Percentiles rank a stretch among this genome's conserved stretches.
Evolutionary conservation across 2,888 invertebrate species (phyloP).

Genomic region (Keiferia lycopersicella): DNA sequence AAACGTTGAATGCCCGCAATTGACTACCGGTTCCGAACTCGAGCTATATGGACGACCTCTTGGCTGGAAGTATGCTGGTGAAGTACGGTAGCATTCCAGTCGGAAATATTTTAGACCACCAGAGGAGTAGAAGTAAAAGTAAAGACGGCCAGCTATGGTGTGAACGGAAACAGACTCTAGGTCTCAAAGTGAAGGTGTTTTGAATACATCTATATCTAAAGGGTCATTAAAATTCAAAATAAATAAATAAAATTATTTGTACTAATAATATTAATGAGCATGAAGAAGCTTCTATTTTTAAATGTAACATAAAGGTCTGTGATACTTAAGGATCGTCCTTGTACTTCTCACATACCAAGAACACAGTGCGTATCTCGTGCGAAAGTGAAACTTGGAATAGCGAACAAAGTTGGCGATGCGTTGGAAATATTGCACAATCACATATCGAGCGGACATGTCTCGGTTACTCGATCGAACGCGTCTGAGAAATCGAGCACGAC

Average conservation of each 20-base stretch:
- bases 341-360: not conserved
- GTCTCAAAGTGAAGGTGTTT: not conserved
- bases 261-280: too few relatives aligned
- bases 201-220: not conserved
- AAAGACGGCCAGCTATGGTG: conserved; percentile 16
- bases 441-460: conserved; percentile 48
- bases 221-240: too few relatives aligned
- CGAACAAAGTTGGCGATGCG: conserved; percentile 52
- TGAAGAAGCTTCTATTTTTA: too few relatives aligned
- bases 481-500: conserved; percentile 20
- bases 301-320: too few relatives aligned
- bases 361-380: conserved; percentile 56
- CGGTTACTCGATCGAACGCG: conserved; percentile 44
- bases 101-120: conserved; percentile 10
- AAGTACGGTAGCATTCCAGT: conserved; percentile 16
- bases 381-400: conserved; percentile 74
- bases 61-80: conserved; percentile 31
- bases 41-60: conserved; percentile 38
- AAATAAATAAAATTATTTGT: too few relatives aligned
- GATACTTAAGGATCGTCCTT: not conserved
- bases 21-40: conserved; percentile 56
- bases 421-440: conserved; percentile 55
- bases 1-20: conserved; percentile 40
- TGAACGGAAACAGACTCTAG: conserved; percentile 23
- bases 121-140: conserved; percentile 25